Conservation (phyloP, 2,888 invertebrate genomes). For the Globia sparganii region DNA sequence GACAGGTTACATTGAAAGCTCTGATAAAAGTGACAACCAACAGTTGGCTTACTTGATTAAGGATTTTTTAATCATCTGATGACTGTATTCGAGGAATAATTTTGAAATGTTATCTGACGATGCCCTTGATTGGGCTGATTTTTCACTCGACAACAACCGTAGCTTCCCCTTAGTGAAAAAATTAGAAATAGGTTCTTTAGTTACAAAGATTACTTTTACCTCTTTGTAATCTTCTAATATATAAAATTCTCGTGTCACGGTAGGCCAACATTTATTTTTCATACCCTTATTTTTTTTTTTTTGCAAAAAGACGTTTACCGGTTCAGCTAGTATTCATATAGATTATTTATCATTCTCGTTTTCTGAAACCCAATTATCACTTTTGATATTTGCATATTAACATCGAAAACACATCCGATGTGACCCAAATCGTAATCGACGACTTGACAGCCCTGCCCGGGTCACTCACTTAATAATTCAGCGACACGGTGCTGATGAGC, state of each 20-base stretch:
- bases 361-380: neutral
- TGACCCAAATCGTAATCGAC: conserved; percentile 3
- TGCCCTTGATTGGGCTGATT: too few species aligned
- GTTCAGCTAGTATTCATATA: too few species aligned
- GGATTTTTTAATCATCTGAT: too few species aligned
- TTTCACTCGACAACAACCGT: neutral
- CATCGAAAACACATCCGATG: neutral
- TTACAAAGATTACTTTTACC: neutral
- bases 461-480: conserved; percentile 58
- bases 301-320: too few species aligned
- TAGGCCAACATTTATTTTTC: too few species aligned
- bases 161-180: neutral
- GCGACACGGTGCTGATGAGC: conserved; percentile 50
- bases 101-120: too few species aligned
- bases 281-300: too few species aligned
- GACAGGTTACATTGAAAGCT: neutral
- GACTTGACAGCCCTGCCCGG: conserved; percentile 10
- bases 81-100: too few species aligned
- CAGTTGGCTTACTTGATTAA: neutral
- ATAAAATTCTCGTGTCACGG: too few species aligned
- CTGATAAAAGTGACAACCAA: conserved; percentile 1
- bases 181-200: neutral
- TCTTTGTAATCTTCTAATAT: too few species aligned
- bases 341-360: neutral
- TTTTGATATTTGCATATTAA: neutral